Base-by-base conservation (phyloP, 2,797 vertebrate species). In the Poecile montanus region DNA sequence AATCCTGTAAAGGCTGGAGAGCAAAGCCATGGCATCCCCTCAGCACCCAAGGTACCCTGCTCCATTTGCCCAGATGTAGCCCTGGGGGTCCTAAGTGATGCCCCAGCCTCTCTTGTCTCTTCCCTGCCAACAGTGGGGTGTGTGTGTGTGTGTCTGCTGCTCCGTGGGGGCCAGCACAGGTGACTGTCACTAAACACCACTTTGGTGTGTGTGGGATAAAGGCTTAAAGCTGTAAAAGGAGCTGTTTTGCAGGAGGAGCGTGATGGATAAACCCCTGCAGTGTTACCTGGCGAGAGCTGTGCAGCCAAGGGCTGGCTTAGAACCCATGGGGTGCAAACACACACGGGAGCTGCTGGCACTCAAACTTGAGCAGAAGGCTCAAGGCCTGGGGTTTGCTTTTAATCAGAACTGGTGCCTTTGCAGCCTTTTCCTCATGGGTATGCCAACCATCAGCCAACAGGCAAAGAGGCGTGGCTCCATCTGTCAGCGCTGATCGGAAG, bases 51-150 rank as follows among this genome's bases (percentile, higher is more conserved):
- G n/a, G 42, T 23, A 63, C 57, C 62, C 47, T 2, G 11, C 22
- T 75, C 18, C 8, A 0, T 23, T 25, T 58, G 17, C n/a, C 38
- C 71, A 44, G 34, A 12, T 13, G 13, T 2, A 50, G 11, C 8
- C 30, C 9, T 1, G 19, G 56, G 23, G 5, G 0, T 13, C 56
- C 75, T 6, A 10, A 82, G 36, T 1, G 25, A 68, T 60, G 40
- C 3, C 30, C 40, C 78, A 56, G 32, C 34, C 48, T 53, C 44
- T n/a, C 45, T 23, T 16, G 6, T 18, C 65, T 16, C 73, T 20
- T 14, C 45, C 77, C 70, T 65, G 66, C 38, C 29, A 60, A 7
- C 48, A 68, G 30, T 2, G 0, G 21, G 6, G 17, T 38, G 7
- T 8, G 17, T 6, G 40, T 7, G 2, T 10, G 6, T 19, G 15